Evolutionary conservation across 2,888 invertebrate species (phyloP).

Genomic region (Deilephila elpenor): DNA sequence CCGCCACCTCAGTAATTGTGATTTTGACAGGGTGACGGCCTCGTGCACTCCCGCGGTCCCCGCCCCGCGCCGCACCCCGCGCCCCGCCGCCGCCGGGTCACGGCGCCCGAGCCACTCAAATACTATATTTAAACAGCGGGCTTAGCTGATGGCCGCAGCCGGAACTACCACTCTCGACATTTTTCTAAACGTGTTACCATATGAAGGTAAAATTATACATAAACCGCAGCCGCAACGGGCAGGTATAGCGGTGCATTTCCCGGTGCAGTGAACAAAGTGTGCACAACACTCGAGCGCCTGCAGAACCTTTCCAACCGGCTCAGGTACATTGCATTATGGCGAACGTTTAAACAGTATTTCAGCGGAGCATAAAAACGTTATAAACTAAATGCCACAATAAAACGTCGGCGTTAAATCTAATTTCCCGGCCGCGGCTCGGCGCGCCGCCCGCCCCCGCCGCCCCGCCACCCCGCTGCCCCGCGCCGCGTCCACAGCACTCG

Average conservation of each 20-base stretch:
- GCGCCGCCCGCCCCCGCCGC: not conserved
- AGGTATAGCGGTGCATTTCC: too few species aligned
- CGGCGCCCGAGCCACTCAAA: not conserved
- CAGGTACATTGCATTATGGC: not conserved
- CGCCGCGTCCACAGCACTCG: not conserved
- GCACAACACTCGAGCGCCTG: too few species aligned
- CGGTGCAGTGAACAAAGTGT: too few species aligned
- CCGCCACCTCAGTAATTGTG: not conserved
- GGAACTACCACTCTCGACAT: not conserved
- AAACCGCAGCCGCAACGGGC: too few species aligned
- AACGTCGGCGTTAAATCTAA: slow-evolving; percentile 18
- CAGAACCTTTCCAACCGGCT: not conserved
- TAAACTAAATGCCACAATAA: slow-evolving; percentile 16
- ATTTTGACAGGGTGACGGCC: slow-evolving; percentile 5
- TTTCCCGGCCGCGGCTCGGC: slow-evolving; percentile 7
- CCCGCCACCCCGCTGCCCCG: not conserved
- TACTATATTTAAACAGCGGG: slow-evolving; percentile 16
- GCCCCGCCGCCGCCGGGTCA: not conserved
- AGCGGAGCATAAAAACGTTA: slow-evolving; percentile 18
- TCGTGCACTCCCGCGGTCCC: not conserved
- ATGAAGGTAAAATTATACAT: not conserved
- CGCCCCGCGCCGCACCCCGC: not conserved
- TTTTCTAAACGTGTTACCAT: not conserved
- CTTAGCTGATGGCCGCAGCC: not conserved
- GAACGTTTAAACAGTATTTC: slow-evolving; percentile 14